Conservation (phyloP, 2,797 vertebrate genomes). For the Tragopan temminckii region DNA sequence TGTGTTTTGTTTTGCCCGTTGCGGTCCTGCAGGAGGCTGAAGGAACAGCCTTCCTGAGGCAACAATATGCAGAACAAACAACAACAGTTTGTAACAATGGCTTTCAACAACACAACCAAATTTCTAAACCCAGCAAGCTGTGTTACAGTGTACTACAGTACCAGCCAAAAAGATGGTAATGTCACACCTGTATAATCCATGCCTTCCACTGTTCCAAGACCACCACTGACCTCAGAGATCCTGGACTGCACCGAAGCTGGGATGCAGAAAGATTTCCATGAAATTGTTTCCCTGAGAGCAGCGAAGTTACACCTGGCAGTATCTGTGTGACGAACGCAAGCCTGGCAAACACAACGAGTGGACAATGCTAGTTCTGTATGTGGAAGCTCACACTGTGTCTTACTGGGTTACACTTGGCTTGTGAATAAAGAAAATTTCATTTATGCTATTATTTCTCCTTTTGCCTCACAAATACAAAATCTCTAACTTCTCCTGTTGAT, state of each 20-base stretch:
- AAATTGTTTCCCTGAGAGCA: not conserved
- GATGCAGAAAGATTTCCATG: not conserved
- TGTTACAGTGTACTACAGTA: not conserved
- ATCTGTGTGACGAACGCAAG: not conserved
- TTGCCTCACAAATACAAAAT: slow-evolving; percentile 38
- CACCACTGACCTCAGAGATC: not conserved
- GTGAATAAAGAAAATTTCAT: slow-evolving; percentile 69
- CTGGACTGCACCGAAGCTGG: not conserved
- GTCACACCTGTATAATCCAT: not conserved
- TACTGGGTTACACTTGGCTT: slow-evolving; percentile 32
- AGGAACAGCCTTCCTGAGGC: not conserved
- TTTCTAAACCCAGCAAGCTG: not conserved
- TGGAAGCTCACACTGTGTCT: slow-evolving; percentile 34
- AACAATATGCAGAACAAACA: not conserved
- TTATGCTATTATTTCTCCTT: slow-evolving; percentile 35
- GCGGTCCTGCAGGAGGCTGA: not conserved
- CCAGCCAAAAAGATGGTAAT: not conserved
- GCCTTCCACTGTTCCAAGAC: not conserved
- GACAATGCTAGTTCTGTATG: slow-evolving; percentile 33
- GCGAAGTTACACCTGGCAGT: not conserved
- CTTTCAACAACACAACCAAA: not conserved
- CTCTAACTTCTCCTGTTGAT: not conserved
- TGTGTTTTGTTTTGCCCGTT: not conserved
- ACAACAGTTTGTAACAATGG: not conserved
- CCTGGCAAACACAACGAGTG: not conserved